Conservation (phyloP, 1,140 invertebrate species). For the Eupristina koningsbergeri region DNA sequence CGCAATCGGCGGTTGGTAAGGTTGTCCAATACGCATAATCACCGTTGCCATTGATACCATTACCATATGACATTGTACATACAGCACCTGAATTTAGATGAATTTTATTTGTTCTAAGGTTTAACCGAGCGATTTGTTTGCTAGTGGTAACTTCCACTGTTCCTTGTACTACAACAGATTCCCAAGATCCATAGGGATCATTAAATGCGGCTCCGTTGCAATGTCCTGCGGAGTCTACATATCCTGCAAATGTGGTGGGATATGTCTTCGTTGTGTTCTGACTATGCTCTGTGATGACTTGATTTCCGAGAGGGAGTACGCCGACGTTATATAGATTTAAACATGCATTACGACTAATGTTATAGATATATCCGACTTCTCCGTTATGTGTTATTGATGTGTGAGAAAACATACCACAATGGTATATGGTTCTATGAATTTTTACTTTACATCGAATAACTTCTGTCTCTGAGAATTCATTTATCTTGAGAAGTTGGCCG, state of each 20-base stretch:
- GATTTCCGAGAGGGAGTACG: background rate
- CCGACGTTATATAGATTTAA: background rate
- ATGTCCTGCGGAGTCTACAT: background rate
- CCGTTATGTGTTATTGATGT: background rate
- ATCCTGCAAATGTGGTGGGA: background rate
- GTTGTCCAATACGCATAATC: slow-evolving; percentile 36
- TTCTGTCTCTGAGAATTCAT: background rate
- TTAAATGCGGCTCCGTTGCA: background rate
- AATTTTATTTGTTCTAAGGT: background rate
- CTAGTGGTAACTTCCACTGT: background rate
- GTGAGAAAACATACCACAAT: background rate
- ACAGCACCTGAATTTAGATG: background rate
- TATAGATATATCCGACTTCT: background rate
- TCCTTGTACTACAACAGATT: background rate
- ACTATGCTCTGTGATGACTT: background rate
- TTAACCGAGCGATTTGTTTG: background rate
- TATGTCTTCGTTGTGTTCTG: background rate
- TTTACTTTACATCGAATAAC: slow-evolving; percentile 38
- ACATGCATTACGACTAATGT: no score
- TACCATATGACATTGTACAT: background rate
- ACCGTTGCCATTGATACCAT: background rate
- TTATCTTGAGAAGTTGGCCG: slow-evolving; percentile 5
- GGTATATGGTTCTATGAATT: background rate
- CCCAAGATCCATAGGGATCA: background rate
- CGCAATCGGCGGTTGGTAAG: slow-evolving; percentile 35